phyloP scores from a whole-genome alignment of 2,888 invertebrate species.

The Ypsolopha sequella region DNA sequence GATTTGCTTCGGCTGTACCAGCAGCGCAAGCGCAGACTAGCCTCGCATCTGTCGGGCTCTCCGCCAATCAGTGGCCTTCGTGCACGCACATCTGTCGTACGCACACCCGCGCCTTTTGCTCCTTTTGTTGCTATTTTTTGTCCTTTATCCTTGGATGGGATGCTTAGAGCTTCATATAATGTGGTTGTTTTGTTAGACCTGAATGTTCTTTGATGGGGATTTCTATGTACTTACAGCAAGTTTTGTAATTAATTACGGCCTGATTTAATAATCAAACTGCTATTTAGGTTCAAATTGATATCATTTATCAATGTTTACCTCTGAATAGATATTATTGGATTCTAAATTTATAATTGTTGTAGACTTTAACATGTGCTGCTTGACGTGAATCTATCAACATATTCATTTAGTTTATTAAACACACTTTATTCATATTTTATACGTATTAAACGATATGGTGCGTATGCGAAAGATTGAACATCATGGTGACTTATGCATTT shows the following conservation, averaged over 20 bases:
- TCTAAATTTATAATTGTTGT: too few species aligned
- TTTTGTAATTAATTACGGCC: neutral
- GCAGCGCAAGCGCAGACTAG: neutral
- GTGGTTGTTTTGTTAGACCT: neutral
- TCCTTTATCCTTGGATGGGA: constrained; percentile 13
- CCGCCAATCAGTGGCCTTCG: constrained; percentile 48
- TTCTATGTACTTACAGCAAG: neutral
- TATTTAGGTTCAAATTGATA: too few species aligned
- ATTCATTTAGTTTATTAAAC: too few species aligned
- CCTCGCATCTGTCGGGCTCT: constrained; percentile 42
- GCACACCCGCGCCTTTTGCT: constrained; percentile 37
- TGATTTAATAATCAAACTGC: neutral
- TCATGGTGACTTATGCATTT: neutral
- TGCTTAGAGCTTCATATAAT: neutral
- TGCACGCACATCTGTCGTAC: constrained; percentile 50
- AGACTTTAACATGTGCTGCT: too few species aligned
- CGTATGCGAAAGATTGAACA: neutral
- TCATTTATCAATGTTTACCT: neutral
- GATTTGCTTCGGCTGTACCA: constrained; percentile 16
- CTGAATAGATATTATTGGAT: too few species aligned
- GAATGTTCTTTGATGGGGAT: neutral
- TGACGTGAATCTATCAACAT: too few species aligned
- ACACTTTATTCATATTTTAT: neutral
- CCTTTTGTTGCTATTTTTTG: constrained; percentile 39
- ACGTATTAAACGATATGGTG: neutral